phyloP scores from a whole-genome alignment of 2,888 invertebrate genomes.

The Lepidocyrtinus sp. region DNA sequence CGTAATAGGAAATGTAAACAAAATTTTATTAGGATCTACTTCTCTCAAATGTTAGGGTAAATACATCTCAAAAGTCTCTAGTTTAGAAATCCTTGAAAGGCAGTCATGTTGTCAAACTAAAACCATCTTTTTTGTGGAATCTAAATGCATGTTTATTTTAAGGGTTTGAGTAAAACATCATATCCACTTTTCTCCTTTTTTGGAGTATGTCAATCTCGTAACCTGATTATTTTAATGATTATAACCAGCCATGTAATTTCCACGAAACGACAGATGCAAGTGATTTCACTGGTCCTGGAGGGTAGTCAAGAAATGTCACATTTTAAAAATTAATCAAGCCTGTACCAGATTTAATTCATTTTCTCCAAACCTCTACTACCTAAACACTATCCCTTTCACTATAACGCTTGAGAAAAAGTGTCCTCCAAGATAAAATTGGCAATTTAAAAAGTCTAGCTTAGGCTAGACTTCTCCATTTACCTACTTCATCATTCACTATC shows the following conservation, averaged over 20 bases:
- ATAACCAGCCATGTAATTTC: neutral
- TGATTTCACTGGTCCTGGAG: neutral
- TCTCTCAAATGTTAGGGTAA: too few species aligned
- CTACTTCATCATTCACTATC: slow-evolving; percentile 8
- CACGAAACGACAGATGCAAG: neutral
- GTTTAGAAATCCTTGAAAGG: too few species aligned
- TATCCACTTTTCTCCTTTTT: too few species aligned
- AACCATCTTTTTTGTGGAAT: too few species aligned
- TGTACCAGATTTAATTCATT: slow-evolving; percentile 52
- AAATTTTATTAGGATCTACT: too few species aligned
- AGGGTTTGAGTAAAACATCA: too few species aligned
- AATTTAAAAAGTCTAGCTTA: neutral
- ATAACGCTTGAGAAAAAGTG: neutral
- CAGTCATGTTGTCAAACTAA: too few species aligned
- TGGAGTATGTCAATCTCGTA: slow-evolving; percentile 10
- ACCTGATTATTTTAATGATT: slow-evolving; percentile 53
- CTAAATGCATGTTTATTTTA: too few species aligned
- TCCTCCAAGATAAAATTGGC: neutral
- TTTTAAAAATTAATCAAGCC: slow-evolving; percentile 53
- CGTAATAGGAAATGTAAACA: too few species aligned
- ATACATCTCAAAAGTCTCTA: too few species aligned
- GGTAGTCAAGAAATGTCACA: slow-evolving; percentile 35
- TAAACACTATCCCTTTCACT: slow-evolving; percentile 1
- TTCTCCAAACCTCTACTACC: neutral
- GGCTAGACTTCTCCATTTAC: neutral